Evolutionary conservation across 2,797 vertebrate genomes (phyloP).

Genomic region (Bradypus variegatus): DNA sequence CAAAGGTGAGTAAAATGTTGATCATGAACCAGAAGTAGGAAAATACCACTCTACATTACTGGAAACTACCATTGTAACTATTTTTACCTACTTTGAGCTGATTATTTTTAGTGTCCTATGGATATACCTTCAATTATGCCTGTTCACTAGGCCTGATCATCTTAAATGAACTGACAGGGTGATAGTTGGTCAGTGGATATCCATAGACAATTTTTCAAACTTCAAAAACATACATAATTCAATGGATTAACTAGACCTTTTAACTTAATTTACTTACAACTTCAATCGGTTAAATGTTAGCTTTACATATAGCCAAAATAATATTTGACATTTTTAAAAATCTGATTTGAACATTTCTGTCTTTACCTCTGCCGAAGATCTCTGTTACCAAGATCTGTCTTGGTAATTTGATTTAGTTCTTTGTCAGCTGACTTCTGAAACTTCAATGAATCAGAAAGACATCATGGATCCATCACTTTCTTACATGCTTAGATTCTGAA

Average conservation of each 20-base stretch:
- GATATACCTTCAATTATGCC: no score
- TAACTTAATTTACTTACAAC: neutral
- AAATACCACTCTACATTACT: neutral
- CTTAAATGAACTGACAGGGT: neutral
- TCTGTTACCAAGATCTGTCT: neutral
- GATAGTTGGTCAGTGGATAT: neutral
- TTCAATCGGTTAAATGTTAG: neutral
- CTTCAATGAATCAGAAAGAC: neutral
- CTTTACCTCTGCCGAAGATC: neutral
- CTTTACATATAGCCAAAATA: neutral
- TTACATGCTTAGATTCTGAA: neutral
- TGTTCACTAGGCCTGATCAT: neutral
- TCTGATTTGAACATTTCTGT: neutral
- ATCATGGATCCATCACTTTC: neutral
- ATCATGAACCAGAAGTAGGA: neutral
- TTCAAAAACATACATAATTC: neutral
- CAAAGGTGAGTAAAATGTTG: neutral
- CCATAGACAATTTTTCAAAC: neutral
- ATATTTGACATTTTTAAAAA: neutral
- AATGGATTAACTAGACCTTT: neutral
- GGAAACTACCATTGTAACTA: neutral
- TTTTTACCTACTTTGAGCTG: neutral
- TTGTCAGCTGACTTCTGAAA: neutral
- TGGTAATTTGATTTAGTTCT: neutral
- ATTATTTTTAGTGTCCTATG: neutral